phyloP scores from a whole-genome alignment of 2,888 invertebrate genomes.

The Apeira syringaria region DNA sequence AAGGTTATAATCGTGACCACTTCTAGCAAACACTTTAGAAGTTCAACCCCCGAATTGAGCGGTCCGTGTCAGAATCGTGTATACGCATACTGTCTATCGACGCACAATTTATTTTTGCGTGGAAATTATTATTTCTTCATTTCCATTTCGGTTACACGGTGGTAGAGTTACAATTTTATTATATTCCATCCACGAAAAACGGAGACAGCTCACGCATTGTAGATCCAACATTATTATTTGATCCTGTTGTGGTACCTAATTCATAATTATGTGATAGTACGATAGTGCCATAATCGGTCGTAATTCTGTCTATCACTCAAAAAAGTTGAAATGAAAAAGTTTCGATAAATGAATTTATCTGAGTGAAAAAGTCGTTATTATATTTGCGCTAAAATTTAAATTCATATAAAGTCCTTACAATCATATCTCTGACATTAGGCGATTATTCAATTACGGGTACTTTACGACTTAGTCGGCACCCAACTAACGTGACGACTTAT shows the following conservation, averaged over 20 bases:
- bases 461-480: no score
- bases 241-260: background rate
- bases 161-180: slow-evolving; percentile 43
- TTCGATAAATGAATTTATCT: no score
- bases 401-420: no score
- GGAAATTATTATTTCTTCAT: slow-evolving; percentile 74
- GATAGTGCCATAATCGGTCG: no score
- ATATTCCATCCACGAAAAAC: slow-evolving; percentile 17
- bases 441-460: no score
- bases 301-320: no score
- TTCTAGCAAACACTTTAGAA: slow-evolving; percentile 79
- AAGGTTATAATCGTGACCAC: slow-evolving; percentile 75
- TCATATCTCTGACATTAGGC: no score
- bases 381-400: no score
- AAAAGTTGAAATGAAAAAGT: no score
- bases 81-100: slow-evolving; percentile 58
- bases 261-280: background rate
- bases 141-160: slow-evolving; percentile 47
- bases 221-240: background rate
- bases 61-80: slow-evolving; percentile 74
- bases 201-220: slow-evolving; percentile 9
- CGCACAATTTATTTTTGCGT: slow-evolving; percentile 71
- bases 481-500: no score
- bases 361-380: no score
- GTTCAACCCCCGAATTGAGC: slow-evolving; percentile 76